Conservation (phyloP, 1,140 invertebrate genomes). For the Ectropis grisescens region DNA sequence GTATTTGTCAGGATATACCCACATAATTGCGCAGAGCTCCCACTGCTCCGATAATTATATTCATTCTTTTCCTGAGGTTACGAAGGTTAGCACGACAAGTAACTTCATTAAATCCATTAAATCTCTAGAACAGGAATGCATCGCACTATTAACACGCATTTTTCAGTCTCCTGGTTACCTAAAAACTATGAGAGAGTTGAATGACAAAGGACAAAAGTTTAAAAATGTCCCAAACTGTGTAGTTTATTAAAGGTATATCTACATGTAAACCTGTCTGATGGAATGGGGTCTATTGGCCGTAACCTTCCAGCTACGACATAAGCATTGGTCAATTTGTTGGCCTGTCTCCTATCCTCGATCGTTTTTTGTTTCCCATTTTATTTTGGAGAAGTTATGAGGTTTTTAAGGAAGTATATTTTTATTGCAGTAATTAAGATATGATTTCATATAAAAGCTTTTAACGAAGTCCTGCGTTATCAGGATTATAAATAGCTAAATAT, state of each 20-base stretch:
- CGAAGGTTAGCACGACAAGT: conserved; percentile 22
- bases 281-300: conserved; percentile 26
- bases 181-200: too few species aligned
- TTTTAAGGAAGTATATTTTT: conserved; percentile 48
- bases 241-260: conserved; percentile 40
- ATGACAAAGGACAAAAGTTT: conserved; percentile 20
- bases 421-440: conserved; percentile 63
- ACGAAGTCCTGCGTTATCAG: too few species aligned
- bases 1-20: conserved; percentile 33
- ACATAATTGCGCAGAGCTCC: conserved; percentile 31
- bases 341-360: conserved; percentile 36
- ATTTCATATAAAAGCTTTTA: conserved; percentile 48
- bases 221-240: conserved; percentile 33
- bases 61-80: conserved; percentile 25
- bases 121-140: conserved; percentile 10
- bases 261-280: conserved; percentile 15
- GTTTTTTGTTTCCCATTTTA: conserved; percentile 53
- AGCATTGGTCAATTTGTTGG: conserved; percentile 51
- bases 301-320: conserved; percentile 24
- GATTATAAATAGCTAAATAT: too few species aligned
- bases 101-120: conserved; percentile 16
- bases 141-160: too few species aligned
- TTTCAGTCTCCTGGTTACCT: too few species aligned
- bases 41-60: conserved; percentile 21
- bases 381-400: conserved; percentile 50